phyloP scores from a whole-genome alignment of 2,888 invertebrate genomes.

The Eupithecia pulchellata region DNA sequence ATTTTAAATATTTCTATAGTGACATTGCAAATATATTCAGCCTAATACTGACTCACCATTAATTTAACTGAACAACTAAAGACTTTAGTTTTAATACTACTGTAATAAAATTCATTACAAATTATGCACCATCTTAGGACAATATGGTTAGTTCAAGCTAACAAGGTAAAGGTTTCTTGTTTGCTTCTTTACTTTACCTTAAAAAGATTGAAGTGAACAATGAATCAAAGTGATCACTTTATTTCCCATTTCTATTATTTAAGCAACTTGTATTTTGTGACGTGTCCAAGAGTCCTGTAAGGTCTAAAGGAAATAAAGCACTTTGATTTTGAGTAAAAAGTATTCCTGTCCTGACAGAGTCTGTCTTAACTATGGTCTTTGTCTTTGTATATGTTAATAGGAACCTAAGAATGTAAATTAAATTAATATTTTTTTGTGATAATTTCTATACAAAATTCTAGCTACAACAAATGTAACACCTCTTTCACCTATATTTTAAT shows the following conservation, averaged over 20 bases:
- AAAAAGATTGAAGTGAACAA: too few relatives aligned
- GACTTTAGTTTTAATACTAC: not conserved
- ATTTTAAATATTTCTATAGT: not conserved
- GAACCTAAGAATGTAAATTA: not conserved
- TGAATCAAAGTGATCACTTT: too few relatives aligned
- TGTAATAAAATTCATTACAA: not conserved
- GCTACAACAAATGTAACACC: not conserved
- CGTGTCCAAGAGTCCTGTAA: too few relatives aligned
- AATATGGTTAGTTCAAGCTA: too few relatives aligned
- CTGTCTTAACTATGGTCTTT: not conserved
- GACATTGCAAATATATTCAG: not conserved
- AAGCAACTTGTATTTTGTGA: too few relatives aligned
- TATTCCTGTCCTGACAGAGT: not conserved
- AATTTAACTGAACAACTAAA: not conserved
- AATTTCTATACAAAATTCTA: not conserved
- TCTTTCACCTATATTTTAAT: conserved; percentile 46
- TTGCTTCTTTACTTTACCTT: too few relatives aligned
- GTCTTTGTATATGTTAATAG: not conserved
- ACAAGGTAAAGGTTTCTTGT: too few relatives aligned
- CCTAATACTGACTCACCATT: not conserved
- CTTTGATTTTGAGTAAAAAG: too few relatives aligned
- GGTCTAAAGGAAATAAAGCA: too few relatives aligned
- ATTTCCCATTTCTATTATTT: too few relatives aligned
- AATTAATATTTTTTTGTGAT: not conserved
- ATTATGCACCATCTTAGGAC: not conserved